These are phyloP conservation scores for Sardina pilchardus DNA, from an alignment of 2,113 vertebrate genomes.

Conservation along the genomic window DNA sequence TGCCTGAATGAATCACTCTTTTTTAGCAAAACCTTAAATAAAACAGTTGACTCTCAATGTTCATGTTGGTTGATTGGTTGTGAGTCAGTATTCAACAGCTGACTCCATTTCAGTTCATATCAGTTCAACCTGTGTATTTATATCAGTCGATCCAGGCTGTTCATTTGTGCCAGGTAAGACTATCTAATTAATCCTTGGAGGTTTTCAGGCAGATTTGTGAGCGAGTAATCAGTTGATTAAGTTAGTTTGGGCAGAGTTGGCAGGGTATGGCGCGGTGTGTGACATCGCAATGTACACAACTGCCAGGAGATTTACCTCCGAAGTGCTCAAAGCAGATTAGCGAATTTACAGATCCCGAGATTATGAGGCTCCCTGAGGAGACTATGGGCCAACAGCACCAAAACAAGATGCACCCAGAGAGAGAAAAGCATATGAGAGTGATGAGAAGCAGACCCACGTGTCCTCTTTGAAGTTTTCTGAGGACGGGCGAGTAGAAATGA, in stretches of 20 bases:
- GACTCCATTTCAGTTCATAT: neutral
- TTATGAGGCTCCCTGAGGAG: conserved; percentile 59
- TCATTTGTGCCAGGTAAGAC: conserved; percentile 8
- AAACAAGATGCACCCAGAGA: conserved; percentile 27
- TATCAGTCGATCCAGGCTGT: neutral
- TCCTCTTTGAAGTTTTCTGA: too few species aligned
- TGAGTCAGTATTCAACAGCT: neutral
- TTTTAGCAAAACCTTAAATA: too few species aligned
- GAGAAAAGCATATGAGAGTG: neutral
- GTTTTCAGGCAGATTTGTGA: neutral
- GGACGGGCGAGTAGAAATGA: neutral
- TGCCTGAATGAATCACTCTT: too few species aligned
- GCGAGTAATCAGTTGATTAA: conserved; percentile 45
- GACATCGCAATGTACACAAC: neutral
- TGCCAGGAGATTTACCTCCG: conserved; percentile 52
- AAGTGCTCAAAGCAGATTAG: conserved; percentile 68
- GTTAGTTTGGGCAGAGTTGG: neutral
- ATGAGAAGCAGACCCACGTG: neutral
- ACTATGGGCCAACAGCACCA: conserved; percentile 44
- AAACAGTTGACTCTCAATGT: neutral
- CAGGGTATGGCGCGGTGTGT: neutral
- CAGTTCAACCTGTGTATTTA: neutral
- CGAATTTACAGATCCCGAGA: conserved; percentile 65
- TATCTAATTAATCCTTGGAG: conserved; percentile 47
- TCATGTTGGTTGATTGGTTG: neutral